phyloP scores from a whole-genome alignment of 64 coral and sea anemone species.

The Cladopsammia gracilis region DNA sequence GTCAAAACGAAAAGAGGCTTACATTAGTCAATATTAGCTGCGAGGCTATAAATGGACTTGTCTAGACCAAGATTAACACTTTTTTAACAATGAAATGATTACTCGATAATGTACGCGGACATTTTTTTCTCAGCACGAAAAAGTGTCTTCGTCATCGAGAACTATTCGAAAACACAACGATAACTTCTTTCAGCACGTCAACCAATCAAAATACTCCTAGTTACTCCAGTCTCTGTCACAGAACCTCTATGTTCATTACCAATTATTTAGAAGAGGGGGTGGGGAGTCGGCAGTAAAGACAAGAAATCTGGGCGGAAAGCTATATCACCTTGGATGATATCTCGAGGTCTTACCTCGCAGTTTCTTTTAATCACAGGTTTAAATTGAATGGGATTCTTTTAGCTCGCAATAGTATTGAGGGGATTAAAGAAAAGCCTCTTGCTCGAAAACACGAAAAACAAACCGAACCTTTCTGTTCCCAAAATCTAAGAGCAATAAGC shows the following conservation, averaged over 20 bases:
- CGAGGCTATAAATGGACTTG: not conserved
- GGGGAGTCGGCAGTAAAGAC: not conserved
- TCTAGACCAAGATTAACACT: constrained; percentile 38
- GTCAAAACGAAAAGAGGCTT: not conserved
- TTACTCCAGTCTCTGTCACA: no score
- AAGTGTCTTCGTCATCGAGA: not conserved
- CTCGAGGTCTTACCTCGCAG: not conserved
- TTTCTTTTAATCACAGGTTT: constrained; percentile 27
- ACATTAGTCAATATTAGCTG: not conserved
- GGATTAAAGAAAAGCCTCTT: not conserved
- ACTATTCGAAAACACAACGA: not conserved
- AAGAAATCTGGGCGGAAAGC: not conserved
- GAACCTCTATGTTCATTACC: no score
- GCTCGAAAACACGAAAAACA: not conserved
- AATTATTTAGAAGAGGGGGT: not conserved
- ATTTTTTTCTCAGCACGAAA: not conserved
- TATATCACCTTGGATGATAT: not conserved
- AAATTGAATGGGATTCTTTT: not conserved
- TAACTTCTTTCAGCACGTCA: not conserved
- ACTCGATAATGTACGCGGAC: not conserved
- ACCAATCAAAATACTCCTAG: not conserved
- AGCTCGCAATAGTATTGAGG: not conserved
- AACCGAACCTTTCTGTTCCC: not conserved
- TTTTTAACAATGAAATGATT: not conserved
- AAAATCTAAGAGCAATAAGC: not conserved